Base-by-base conservation (phyloP, 2,113 vertebrate genomes). In the Clarias gariepinus region DNA sequence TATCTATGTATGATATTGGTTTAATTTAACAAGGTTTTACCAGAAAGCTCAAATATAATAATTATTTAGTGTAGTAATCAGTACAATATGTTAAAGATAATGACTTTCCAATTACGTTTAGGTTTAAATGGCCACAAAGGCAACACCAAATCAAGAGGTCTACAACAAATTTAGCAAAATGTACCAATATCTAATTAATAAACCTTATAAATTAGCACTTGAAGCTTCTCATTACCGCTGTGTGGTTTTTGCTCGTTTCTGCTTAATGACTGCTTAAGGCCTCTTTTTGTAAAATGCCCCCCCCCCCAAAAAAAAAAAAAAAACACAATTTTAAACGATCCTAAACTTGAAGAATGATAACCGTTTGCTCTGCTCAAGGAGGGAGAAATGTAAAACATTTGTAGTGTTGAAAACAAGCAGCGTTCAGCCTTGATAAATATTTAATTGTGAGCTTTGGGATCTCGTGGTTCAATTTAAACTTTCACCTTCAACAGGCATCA, bases 361-460 rank as follows among this genome's bases (percentile, higher is more conserved):
- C 18, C 1, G 52, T 81, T 64, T 80, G 64, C 64, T 64, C 63
- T 78, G 18, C 33, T 85, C 25, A 79, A 33, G 58, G 47, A 82
- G 25, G 55, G 90, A 89, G 88, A 88, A 84, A 92, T 91, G 84
- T 21, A 90, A 92, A 93, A 89, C 57, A 88, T 73, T 60, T 28
- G 77, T 84, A 80, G 89, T 89, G 36, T 90, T 83, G 86, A 76
- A 90, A 89, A 89, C 52, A 23, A 19, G 36, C 66, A 73, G 74
- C 21, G 47, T 79, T 89, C 90, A 87, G 90, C 87, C 92, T 92
- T 91, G 80, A 86, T 93, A 81, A 93, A 94, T 94, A 92, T 92
- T 94, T 89, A 47, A 93, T 90, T 82, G 83, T 91, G 73, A 88
- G 91, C 64, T 89, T 47, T 79, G 82, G 19, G 58, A 68, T 23